Evolutionary conservation across 2,888 invertebrate genomes (phyloP).

Genomic region (Pecten maximus): DNA sequence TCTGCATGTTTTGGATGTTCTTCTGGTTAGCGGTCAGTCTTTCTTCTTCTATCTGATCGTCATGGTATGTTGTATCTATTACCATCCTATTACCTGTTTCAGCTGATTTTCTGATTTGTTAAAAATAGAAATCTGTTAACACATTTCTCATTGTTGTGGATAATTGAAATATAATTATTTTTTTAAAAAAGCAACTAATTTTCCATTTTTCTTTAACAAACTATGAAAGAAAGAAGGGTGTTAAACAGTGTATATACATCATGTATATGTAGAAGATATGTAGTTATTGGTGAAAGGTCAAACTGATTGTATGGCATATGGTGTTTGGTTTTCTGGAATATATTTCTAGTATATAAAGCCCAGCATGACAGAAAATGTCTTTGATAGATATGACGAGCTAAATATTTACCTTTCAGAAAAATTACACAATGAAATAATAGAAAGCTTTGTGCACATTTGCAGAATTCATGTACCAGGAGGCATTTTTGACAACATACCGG

Average conservation of each 20-base stretch:
- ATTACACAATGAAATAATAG: background rate
- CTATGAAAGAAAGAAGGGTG: background rate
- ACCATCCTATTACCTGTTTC: background rate
- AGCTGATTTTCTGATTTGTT: background rate
- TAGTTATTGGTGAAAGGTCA: background rate
- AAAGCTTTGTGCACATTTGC: constrained; percentile 62
- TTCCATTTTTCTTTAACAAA: background rate
- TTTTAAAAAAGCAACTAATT: background rate
- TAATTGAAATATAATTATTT: background rate
- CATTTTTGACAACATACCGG: constrained; percentile 98
- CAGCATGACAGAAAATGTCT: constrained; percentile 2
- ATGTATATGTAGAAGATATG: background rate
- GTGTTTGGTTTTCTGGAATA: constrained; percentile 4
- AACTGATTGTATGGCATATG: background rate
- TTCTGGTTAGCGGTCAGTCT: background rate
- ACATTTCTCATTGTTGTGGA: background rate
- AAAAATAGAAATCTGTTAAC: background rate
- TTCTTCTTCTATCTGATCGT: background rate
- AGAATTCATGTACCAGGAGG: constrained; percentile 98
- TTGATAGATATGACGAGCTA: background rate
- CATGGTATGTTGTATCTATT: background rate
- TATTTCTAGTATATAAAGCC: background rate
- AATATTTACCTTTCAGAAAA: background rate
- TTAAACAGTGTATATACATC: background rate
- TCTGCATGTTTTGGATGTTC: constrained; percentile 37